Evolutionary conservation across 1,140 invertebrate species (phyloP).

Genomic region (Prorops nasuta): DNA sequence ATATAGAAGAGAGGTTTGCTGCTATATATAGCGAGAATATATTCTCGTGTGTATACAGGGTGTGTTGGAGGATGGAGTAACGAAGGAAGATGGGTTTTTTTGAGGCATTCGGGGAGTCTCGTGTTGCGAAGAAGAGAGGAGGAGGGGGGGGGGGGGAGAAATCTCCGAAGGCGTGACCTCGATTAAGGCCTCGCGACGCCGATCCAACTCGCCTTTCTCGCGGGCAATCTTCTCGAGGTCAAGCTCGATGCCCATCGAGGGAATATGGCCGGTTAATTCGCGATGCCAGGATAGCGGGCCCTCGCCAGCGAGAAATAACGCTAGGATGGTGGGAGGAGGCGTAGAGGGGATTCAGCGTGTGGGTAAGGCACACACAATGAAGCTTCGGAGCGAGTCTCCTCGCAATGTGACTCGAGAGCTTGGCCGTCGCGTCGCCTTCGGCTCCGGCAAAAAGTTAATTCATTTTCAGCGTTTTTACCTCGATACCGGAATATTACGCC

Average conservation of each 20-base stretch:
- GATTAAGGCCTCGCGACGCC: slow-evolving; percentile 10
- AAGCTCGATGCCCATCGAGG: slow-evolving; percentile 10
- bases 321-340: no score
- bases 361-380: no score
- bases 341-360: no score
- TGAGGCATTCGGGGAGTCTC: no score
- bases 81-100: no score
- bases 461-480: slow-evolving; percentile 47
- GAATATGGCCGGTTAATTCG: slow-evolving; percentile 24
- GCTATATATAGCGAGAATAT: no score
- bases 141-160: background rate
- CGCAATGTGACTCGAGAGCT: slow-evolving; percentile 33
- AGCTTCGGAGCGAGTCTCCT: no score
- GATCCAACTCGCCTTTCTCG: slow-evolving; percentile 9
- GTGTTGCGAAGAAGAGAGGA: no score
- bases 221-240: slow-evolving; percentile 15
- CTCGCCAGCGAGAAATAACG: no score
- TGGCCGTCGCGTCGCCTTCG: background rate
- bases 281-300: slow-evolving; percentile 10
- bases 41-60: no score
- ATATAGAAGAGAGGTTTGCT: no score
- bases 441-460: slow-evolving; percentile 47
- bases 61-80: no score
- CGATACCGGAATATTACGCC: slow-evolving; percentile 35
- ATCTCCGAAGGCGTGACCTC: slow-evolving; percentile 5